Percentiles rank a stretch among this genome's conserved stretches.
phyloP scores from a whole-genome alignment of 2,797 vertebrate species.

The Alexandromys oeconomus region DNA sequence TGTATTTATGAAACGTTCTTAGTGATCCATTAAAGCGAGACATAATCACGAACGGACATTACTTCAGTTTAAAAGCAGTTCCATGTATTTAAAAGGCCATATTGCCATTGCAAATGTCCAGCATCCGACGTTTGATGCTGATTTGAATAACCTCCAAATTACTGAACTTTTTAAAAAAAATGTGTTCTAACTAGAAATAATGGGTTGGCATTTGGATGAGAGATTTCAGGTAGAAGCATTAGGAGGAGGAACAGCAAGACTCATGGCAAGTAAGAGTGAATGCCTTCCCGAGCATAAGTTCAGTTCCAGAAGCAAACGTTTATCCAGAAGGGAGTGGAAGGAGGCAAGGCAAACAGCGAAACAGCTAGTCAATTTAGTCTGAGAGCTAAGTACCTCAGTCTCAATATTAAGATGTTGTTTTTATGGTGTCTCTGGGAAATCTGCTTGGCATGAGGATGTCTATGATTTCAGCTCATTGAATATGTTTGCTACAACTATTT shows the following conservation, averaged over 20 bases:
- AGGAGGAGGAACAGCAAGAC: background rate
- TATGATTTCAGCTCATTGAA: constrained; percentile 80
- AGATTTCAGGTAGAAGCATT: constrained; percentile 34
- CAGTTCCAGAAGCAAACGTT: constrained; percentile 69
- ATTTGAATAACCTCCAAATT: constrained; percentile 40
- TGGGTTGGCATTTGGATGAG: constrained; percentile 27
- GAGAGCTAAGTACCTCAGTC: constrained; percentile 72
- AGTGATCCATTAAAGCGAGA: constrained; percentile 36
- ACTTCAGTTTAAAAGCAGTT: constrained; percentile 52
- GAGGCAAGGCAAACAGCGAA: constrained; percentile 62
- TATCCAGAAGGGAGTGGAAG: constrained; percentile 57
- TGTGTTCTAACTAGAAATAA: background rate
- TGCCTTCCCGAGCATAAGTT: constrained; percentile 59
- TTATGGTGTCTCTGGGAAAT: constrained; percentile 69
- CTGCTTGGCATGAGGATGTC: constrained; percentile 61
- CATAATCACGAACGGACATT: constrained; percentile 39
- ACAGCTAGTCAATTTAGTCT: constrained; percentile 52
- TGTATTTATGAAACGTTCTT: constrained; percentile 23
- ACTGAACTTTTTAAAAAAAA: background rate
- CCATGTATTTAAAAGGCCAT: background rate
- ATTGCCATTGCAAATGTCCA: background rate
- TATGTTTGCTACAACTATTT: constrained; percentile 80
- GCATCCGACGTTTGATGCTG: background rate
- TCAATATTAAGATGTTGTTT: constrained; percentile 73
- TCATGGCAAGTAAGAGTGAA: background rate